Percentiles rank a stretch among this genome's conserved stretches.
phyloP scores from a whole-genome alignment of 2,888 invertebrate genomes.

The Erebia ligea region DNA sequence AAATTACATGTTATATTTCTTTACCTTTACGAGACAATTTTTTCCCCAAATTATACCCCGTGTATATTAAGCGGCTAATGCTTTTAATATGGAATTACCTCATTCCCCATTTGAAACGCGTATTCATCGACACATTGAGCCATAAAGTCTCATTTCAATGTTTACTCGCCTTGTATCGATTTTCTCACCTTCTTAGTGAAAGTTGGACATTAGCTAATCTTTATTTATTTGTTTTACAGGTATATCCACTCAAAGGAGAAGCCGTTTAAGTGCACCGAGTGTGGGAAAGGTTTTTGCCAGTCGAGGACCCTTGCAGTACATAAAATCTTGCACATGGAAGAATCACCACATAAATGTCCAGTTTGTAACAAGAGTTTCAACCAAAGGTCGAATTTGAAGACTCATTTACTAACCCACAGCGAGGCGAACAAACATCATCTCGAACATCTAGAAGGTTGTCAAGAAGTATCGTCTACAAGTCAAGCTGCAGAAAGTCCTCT shows the following conservation, averaged over 20 bases:
- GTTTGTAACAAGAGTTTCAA: slow-evolving; percentile 95
- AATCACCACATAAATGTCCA: slow-evolving; percentile 96
- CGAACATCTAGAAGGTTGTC: slow-evolving; percentile 78
- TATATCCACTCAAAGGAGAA: slow-evolving; percentile 99
- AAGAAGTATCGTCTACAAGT: slow-evolving; percentile 79
- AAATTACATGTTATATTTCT: slow-evolving; percentile 82
- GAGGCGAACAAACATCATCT: slow-evolving; percentile 83
- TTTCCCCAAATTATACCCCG: slow-evolving; percentile 54
- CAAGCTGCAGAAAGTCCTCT: slow-evolving; percentile 73
- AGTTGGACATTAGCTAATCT: slow-evolving; percentile 53
- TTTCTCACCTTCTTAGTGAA: slow-evolving; percentile 54
- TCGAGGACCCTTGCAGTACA: slow-evolving; percentile 98
- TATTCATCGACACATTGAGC: slow-evolving; percentile 52
- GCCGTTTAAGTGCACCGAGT: slow-evolving; percentile 98
- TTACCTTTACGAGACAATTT: slow-evolving; percentile 78
- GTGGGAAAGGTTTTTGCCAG: slow-evolving; percentile 99
- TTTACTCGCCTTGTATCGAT: slow-evolving; percentile 53
- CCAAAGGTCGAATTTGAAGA: slow-evolving; percentile 95
- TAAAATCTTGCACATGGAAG: slow-evolving; percentile 96
- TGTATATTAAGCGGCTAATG: slow-evolving; percentile 71
- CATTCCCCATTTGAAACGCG: slow-evolving; percentile 61
- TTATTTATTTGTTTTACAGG: slow-evolving; percentile 80
- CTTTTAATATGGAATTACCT: slow-evolving; percentile 63
- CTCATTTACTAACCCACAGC: slow-evolving; percentile 94
- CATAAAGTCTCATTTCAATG: slow-evolving; percentile 55